Evolutionary conservation across 2,113 vertebrate genomes (phyloP), one percentile per base, ranked within the genome.

Genomic region (Bufo bufo): DNA sequence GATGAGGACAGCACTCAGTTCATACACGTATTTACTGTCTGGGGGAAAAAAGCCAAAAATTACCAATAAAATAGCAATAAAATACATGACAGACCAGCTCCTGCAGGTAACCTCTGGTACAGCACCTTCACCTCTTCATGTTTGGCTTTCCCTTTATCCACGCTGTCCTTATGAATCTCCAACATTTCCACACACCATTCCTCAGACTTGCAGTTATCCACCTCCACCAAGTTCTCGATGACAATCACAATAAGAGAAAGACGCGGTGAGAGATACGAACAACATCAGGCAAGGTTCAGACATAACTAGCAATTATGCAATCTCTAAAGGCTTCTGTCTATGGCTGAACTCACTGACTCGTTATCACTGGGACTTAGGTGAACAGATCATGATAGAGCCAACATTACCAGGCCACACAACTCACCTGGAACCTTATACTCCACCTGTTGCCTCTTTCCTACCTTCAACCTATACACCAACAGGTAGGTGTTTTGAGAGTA

Each of bases 71-170:
- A 33, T 33, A 92, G 91, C 90, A 93, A 91, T 91, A 93, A 92
- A 95, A 94, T 94, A 92, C 95, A 96, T 97, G 96, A 98, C 97
- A 95, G 95, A 99, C 98, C 98, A 93, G 97, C 97, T 97, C 95
- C 96, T 89, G 97, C 96, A 61, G 98, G 97, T 95, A 99, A 96
- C 95, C 97, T 97, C 96, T 98, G 94, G 96, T 98, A 99, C 94
- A 99, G 97, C 95, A 98, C 97, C 96, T 99, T 99, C 96, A 99
- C 98, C 95, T 99, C 98, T 92, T 99, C 98, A 3, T 99, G 98
- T 82, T 99, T 99, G 92, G 97, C 97, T 93, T 96, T 98, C 93
- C 98, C 98, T 91, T 98, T 96, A 92, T 98, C 97, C 91, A 99
- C 98, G 3, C 98, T 99, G 91, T 99, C 97, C 87, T 96, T 97